Evolutionary conservation across 2,888 invertebrate genomes (phyloP).

Genomic region (Hoplodrina blanda): DNA sequence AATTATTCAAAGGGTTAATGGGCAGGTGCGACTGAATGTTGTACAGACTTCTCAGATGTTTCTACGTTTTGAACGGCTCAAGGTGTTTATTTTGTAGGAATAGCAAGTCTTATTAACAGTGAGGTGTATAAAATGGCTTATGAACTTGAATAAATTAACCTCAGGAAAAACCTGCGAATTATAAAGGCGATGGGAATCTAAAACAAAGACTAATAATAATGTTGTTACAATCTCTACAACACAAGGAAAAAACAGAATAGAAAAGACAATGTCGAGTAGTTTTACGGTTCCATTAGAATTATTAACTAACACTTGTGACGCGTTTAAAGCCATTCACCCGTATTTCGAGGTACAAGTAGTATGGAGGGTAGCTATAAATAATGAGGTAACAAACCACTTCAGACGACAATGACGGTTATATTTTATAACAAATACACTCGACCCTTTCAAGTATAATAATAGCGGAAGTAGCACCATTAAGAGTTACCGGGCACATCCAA

Average conservation of each 20-base stretch:
- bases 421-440: constrained; percentile 46
- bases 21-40: constrained; percentile 80
- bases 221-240: constrained; percentile 12
- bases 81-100: constrained; percentile 27
- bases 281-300: constrained; percentile 1
- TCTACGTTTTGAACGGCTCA: constrained; percentile 45
- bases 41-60: constrained; percentile 72
- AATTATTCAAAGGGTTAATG: constrained; percentile 79
- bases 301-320: constrained; percentile 1
- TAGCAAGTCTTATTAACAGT: constrained; percentile 33
- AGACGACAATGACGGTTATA: constrained; percentile 50
- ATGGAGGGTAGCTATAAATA: constrained; percentile 39
- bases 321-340: neutral
- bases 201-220: constrained; percentile 37
- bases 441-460: constrained; percentile 55
- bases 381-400: constrained; percentile 50
- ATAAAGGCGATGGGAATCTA: constrained; percentile 19
- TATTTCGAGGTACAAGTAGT: constrained; percentile 11
- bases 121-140: constrained; percentile 23
- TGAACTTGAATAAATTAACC: constrained; percentile 40
- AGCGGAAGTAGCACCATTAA: constrained; percentile 46
- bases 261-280: neutral
- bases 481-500: constrained; percentile 27
- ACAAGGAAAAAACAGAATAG: constrained; percentile 7
- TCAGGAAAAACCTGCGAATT: constrained; percentile 24